Evolutionary conservation across 2,888 invertebrate genomes (phyloP), one percentile per base, ranked within the genome.

Genomic region (Ethmia dodecea): DNA sequence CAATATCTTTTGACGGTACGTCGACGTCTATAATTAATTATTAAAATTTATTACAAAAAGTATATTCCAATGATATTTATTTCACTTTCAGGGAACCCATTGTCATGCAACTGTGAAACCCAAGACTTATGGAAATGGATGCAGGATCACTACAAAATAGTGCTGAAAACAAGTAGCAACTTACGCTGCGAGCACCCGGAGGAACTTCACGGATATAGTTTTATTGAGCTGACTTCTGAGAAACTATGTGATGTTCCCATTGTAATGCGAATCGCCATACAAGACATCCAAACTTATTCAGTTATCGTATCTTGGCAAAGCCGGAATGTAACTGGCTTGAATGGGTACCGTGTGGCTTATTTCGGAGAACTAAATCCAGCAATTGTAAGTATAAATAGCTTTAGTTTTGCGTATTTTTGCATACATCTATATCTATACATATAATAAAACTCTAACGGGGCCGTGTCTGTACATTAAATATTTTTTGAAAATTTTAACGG

Each of bases 111-210:
- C 62, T 97, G 97, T 72, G 94, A 96, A 68, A 91, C 95, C 40
- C 94, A 95, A 77, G 94, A 95, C 68, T 89, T 96, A 30, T 96
- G 97, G 94, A 93, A 93, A 79, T 97, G 96, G 97, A 88, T 97
- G 66, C 89, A 94, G 61, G 93, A 95, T 70, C 94, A 97, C 83
- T 90, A 92, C 60, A 95, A 95, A 80, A 88, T 93, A 38, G 84
- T 93, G 15, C 62, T 81, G 39, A 88, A 89, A 48, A 87, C 88
- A 52, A 89, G 89, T 56, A 72, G 81, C 40, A 86, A 89, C 43
- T 88, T 95, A 52, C 90, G 91, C 46, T 96, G 96, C 75, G 94
- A 94, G 70, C 92, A 94, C 58, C 96, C 96, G 1, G 91, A 93
- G 43, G 93, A 93, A 70, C 88, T 95, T 43, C 90, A 92, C 44